Base-by-base conservation (phyloP, 2,888 invertebrate species). In the Drosophila fungiperda region DNA sequence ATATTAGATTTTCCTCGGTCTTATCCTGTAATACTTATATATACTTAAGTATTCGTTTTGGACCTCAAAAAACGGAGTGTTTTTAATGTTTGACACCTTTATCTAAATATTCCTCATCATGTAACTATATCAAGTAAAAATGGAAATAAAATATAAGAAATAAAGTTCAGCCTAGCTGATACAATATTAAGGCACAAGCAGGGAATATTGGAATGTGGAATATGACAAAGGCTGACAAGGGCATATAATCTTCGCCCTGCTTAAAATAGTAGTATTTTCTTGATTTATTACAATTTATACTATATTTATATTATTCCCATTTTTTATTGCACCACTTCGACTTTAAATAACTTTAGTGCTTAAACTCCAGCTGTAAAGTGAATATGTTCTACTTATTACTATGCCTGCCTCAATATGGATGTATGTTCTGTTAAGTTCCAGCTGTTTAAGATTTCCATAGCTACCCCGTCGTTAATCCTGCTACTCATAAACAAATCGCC, bases 401-500 rank as follows among this genome's bases (percentile, higher is more conserved):
- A 15, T 20, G 45, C 23, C 45, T 45, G 45, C 45, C 23, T 45
- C 45, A 23, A 45, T 15, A 8, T 45, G 45, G 45, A 23, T 45
- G 7, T 23, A 15, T 45, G 45, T 15, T 35, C 2, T n/a, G 23
- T 17, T n/a, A 0, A 15, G 2, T 9, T 40, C 60, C 76, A 73
- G 79, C 78, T 73, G 63, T 64, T 65, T 9, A 17, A 17, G 5
- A 15, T 26, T 29, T 23, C 32, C n/a, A 8, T 15, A 74, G 48
- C 61, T 23, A 62, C 50, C 36, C 62, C 12, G 26, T 36, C 32
- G 33, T 40, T 54, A 68, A 76, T 64, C 49, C 62, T 50, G n/a
- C 49, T 11, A 35, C 68, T 64, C 70, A 59, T 70, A 62, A 68
- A 71, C 45, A 57, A 52, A 45, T 57, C 62, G 42, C 83, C 48